Evolutionary conservation across 2,888 invertebrate genomes (phyloP), one percentile per base, ranked within the genome.

Genomic region (Adelphocoris suturalis): DNA sequence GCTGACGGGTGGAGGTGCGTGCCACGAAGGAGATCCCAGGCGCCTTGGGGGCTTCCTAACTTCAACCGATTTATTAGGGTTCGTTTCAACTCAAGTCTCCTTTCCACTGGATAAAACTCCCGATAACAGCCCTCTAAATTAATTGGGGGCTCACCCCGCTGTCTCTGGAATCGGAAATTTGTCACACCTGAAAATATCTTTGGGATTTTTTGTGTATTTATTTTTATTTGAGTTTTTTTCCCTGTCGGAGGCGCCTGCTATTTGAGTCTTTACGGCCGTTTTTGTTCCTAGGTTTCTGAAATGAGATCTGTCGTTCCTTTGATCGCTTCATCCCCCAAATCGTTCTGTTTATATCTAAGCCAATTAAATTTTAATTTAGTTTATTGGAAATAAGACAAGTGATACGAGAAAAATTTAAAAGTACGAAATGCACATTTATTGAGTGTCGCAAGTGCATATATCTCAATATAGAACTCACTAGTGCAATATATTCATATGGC

Each of bases 1-100:
- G 78, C 78, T 78, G 78, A 78, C 78, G 78, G 78, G 37, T 19
- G 16, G 78, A 78, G 78, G 78, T 78, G 78, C 78, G 78, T 78
- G 78, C 78, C 78, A 68, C 23, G 78, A 76, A 76, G 76, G 76
- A 76, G 78, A 78, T 37, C 37, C 37, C 28, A 68, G 78, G 78
- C 78, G 78, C 78, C 78, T 78, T 28, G 68, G 68, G 61, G 68
- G 68, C 68, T 68, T 68, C 68, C 68, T 68, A 68, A 68, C 68
- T 68, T 68, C 68, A 0, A 1, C 68, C 68, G 68, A 68, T 68
- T 68, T 68, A 68, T 68, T 68, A 68, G 68, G 68, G 68, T 68
- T 23, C 23, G 23, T 23, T 23, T 9, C 68, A 68, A 68, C 68
- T 23, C 23, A 68, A 68, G 23, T 68, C 68, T n/a, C 68, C 68